A percentile compares a stretch with the other conserved stretches of the same genome.
phyloP scores from a whole-genome alignment of 2,888 invertebrate species.

The Dichetophora obliterata region DNA sequence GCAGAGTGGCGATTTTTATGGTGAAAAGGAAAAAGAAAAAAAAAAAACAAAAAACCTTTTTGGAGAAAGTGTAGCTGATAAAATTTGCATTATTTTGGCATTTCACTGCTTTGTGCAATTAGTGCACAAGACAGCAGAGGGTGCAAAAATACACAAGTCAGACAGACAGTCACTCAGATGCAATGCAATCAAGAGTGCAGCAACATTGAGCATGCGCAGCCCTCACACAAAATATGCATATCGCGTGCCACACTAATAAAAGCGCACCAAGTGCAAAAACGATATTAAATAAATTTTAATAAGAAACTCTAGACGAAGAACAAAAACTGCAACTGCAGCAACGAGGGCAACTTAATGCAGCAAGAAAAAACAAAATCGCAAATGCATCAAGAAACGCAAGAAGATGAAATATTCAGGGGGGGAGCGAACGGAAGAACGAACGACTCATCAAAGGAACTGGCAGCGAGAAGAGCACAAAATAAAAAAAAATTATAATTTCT shows the following conservation, averaged over 20 bases:
- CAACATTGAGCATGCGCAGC: slow-evolving; percentile 21
- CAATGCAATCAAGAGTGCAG: background rate
- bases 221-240: slow-evolving; percentile 34
- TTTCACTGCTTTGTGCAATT: slow-evolving; percentile 6
- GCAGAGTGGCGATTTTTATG: too few relatives aligned
- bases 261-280: slow-evolving; percentile 27
- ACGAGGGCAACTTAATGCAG: background rate
- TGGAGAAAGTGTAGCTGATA: slow-evolving; percentile 1
- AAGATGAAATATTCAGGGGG: too few relatives aligned
- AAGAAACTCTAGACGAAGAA: background rate
- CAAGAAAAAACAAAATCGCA: background rate
- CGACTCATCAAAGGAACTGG: too few relatives aligned
- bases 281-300: slow-evolving; percentile 9
- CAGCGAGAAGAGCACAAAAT: too few relatives aligned
- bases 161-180: background rate
- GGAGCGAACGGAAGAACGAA: too few relatives aligned
- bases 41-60: background rate
- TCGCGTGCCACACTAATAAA: slow-evolving; percentile 43
- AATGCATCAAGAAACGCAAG: too few relatives aligned
- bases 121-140: slow-evolving; percentile 3
- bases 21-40: background rate
- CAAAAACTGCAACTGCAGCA: slow-evolving; percentile 3
- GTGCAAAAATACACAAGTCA: background rate
- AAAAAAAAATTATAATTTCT: too few relatives aligned
- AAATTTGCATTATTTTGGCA: slow-evolving; percentile 10